phyloP scores from a whole-genome alignment of 2,797 vertebrate species.

The Pseudochaenichthys georgianus region DNA sequence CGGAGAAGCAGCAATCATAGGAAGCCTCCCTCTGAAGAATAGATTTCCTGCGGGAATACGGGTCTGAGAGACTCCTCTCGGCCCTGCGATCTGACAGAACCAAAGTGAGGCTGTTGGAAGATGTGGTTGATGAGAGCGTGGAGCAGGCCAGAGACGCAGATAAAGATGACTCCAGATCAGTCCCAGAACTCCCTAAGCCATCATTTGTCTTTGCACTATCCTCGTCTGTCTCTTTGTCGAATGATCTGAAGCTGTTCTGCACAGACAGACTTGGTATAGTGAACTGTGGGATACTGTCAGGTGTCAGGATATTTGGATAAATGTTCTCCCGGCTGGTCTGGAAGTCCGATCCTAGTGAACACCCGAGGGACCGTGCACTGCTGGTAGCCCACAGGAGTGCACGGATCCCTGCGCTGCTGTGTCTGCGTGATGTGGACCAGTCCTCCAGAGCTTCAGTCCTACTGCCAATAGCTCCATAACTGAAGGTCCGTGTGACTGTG shows the following conservation, averaged over 20 bases:
- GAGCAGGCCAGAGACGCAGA: conserved; percentile 18
- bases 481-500: conserved; percentile 75
- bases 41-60: conserved; percentile 40
- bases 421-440: conserved; percentile 62
- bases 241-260: conserved; percentile 32
- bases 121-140: conserved; percentile 54
- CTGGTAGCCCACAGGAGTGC: conserved; percentile 74
- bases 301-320: conserved; percentile 79
- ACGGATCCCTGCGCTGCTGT: conserved; percentile 78
- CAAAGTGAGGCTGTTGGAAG: conserved; percentile 43
- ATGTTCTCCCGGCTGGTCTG: conserved; percentile 76
- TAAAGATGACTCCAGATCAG: conserved; percentile 20
- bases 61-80: conserved; percentile 69
- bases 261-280: conserved; percentile 78
- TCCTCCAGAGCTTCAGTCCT: conserved; percentile 40
- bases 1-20: conserved; percentile 28
- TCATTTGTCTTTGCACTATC: conserved; percentile 39
- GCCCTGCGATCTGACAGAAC: conserved; percentile 51
- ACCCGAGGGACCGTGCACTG: conserved; percentile 66
- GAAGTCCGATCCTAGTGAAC: conserved; percentile 67
- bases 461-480: conserved; percentile 66
- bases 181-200: conserved; percentile 29
- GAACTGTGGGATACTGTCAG: conserved; percentile 84
- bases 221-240: conserved; percentile 47
- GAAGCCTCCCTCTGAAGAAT: conserved; percentile 53